phyloP scores from a whole-genome alignment of 2,888 invertebrate species.

The Synergus itoensis region DNA sequence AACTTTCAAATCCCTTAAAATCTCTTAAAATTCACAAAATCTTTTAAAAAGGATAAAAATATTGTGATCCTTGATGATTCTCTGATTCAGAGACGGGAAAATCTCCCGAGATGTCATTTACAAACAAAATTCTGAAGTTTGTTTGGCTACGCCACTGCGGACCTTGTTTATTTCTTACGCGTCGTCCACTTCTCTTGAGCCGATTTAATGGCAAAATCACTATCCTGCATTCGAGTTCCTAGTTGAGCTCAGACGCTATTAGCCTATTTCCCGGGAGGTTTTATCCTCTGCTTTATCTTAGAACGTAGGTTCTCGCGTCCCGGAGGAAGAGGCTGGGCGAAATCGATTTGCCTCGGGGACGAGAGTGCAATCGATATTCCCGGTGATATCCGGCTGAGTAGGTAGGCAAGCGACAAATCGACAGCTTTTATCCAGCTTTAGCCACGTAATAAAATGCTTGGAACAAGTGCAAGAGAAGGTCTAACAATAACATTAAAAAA shows the following conservation, averaged over 20 bases:
- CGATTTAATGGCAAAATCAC: conserved; percentile 38
- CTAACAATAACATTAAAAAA: conserved; percentile 50
- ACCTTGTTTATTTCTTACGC: conserved; percentile 25
- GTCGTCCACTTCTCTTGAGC: conserved; percentile 20
- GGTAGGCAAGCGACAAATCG: conserved; percentile 41
- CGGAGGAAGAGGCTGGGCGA: conserved; percentile 16
- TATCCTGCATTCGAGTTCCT: conserved; percentile 37
- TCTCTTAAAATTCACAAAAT: too few relatives aligned
- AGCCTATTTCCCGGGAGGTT: conserved; percentile 41
- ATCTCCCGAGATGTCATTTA: too few relatives aligned
- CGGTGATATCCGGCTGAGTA: conserved; percentile 25
- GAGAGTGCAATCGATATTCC: neutral
- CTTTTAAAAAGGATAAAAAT: too few relatives aligned
- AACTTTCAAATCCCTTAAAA: too few relatives aligned
- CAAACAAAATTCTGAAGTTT: too few relatives aligned
- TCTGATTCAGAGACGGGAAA: too few relatives aligned
- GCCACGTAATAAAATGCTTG: conserved; percentile 55
- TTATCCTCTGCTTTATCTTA: conserved; percentile 37
- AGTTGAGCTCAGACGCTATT: conserved; percentile 36
- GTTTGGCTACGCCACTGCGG: neutral
- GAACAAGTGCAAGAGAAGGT: conserved; percentile 40
- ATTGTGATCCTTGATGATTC: too few relatives aligned
- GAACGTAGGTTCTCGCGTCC: conserved; percentile 32
- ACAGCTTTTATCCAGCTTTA: conserved; percentile 55
- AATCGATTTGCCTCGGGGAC: conserved; percentile 38